Evolutionary conservation across 2,888 invertebrate species (phyloP), one percentile per base, ranked within the genome.

Genomic region (Pegoplata infirma): DNA sequence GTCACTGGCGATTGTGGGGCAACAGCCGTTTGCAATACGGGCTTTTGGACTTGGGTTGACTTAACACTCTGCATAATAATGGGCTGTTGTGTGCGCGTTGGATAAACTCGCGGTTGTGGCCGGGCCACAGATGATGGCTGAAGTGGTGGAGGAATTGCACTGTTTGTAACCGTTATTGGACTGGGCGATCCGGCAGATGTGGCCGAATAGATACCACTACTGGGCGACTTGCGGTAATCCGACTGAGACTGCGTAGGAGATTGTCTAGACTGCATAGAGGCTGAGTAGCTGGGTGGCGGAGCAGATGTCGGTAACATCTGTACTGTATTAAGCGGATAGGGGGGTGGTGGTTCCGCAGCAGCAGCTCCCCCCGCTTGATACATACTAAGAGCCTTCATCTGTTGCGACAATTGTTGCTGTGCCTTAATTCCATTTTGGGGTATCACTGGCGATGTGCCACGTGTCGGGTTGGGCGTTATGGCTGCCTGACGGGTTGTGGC

Each of bases 61-160:
- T 97, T 97, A 16, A 98, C 98, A 28, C 97, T 96, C 88, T 98
- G 97, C 97, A 98, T 98, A 81, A 98, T 97, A 82, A 98, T 96
- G 6, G 97, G 97, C 58, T 97, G 95, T 86, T 97, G 97, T 17
- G 97, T 94, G 85, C 95, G 96, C 44, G 96, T 94, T 88, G 97
- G 97, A 74, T 89, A 90, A 68, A 96, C 95, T 94, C 97, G 95
- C 3, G 97, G 96, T 80, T 96, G 94, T 4, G 96, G 95, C 81
- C 95, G 91, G 12, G 88, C 84, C 66, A 88, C 83, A 17, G 86
- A 83, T 5, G 85, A 81, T 5, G 92, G 90, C 61, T 92, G 91
- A 59, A 93, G 92, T 59, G 81, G 76, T 17, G 92, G 92, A 46
- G 92, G 91, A 76, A 88, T 88, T 82, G 86, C 85, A 85, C 91